Percentiles rank a stretch among this genome's conserved stretches.
These are phyloP conservation scores for Olivierus martensii DNA, from an alignment of 1,140 invertebrate species.

Conservation along the genomic window DNA sequence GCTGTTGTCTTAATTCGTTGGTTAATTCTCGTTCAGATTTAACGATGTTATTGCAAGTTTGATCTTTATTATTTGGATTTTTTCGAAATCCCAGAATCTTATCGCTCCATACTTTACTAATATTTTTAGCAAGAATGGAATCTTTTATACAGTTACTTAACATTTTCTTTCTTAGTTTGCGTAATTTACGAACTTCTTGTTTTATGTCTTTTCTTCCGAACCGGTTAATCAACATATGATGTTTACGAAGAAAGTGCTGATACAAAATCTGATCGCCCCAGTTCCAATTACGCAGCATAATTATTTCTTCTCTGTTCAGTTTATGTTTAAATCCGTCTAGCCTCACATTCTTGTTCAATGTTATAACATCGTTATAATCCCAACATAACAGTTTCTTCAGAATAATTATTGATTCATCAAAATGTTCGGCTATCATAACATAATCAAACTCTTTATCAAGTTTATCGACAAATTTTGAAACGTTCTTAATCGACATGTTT, in stretches of 20 bases:
- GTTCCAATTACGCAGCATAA: constrained; percentile 12
- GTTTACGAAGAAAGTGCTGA: constrained; percentile 14
- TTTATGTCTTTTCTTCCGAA: constrained; percentile 13
- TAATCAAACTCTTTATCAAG: constrained; percentile 35
- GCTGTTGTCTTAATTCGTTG: constrained; percentile 12
- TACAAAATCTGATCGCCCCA: constrained; percentile 17
- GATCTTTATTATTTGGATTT: constrained; percentile 4
- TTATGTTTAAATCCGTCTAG: constrained; percentile 15
- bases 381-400: constrained; percentile 36
- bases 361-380: constrained; percentile 33
- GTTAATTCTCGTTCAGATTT: constrained; percentile 17
- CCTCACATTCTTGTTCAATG: constrained; percentile 29
- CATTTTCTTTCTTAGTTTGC: constrained; percentile 8
- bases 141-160: constrained; percentile 15
- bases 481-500: constrained; percentile 15
- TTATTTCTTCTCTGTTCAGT: constrained; percentile 3
- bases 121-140: constrained; percentile 8
- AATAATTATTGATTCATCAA: constrained; percentile 39
- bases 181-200: constrained; percentile 15
- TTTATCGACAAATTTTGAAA: constrained; percentile 21
- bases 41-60: constrained; percentile 13
- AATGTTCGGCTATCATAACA: constrained; percentile 38
- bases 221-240: constrained; percentile 10
- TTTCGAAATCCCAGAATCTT: constrained; percentile 15
- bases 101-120: constrained; percentile 9